A percentile compares a stretch with the other conserved stretches of the same genome.
Evolutionary conservation across 2,888 invertebrate species (phyloP).

Genomic region (Petrolisthes cinctipes): DNA sequence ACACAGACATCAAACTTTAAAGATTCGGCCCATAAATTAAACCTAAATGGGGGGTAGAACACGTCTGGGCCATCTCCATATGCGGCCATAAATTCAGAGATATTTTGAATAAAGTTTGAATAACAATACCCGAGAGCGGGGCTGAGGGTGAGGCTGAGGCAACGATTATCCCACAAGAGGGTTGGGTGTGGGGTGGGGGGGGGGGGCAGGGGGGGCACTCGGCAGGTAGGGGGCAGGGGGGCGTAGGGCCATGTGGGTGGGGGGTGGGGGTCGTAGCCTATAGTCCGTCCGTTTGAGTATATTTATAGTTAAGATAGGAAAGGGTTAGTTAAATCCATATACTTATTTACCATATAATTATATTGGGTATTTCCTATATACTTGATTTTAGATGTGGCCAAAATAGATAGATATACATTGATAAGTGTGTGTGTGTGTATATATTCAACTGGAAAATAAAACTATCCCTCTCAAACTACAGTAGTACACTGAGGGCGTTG

Average conservation of each 20-base stretch:
- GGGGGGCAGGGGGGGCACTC: neutral
- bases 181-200: too few relatives aligned
- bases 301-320: neutral
- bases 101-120: slow-evolving; percentile 64
- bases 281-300: neutral
- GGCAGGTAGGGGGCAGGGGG: neutral
- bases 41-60: slow-evolving; percentile 54
- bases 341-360: neutral
- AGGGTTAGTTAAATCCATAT: neutral
- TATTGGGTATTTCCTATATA: neutral
- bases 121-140: slow-evolving; percentile 55
- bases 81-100: slow-evolving; percentile 62
- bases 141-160: slow-evolving; percentile 11
- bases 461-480: too few relatives aligned
- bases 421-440: slow-evolving; percentile 29
- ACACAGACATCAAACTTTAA: slow-evolving; percentile 52
- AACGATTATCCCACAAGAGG: slow-evolving; percentile 33
- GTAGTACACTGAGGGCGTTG: too few relatives aligned
- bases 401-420: neutral
- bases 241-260: neutral
- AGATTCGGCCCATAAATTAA: slow-evolving; percentile 53
- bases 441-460: neutral
- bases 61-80: slow-evolving; percentile 60
- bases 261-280: neutral
- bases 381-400: neutral